Percentiles rank a stretch among this genome's conserved stretches.
Evolutionary conservation across 2,113 vertebrate species (phyloP).

Genomic region (Osmerus mordax): DNA sequence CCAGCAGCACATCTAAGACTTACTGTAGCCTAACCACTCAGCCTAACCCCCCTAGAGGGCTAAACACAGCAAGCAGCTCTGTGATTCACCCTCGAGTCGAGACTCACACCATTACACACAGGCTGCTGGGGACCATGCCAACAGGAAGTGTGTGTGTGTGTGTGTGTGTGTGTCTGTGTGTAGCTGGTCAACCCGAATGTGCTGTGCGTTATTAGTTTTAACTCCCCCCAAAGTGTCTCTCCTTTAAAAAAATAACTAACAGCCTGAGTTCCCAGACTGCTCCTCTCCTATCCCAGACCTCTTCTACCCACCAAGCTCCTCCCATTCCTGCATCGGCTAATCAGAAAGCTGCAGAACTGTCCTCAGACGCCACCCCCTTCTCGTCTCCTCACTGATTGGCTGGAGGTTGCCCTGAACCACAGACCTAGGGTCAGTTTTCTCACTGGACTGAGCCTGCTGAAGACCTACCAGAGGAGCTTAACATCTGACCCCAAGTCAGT

Average conservation of each 20-base stretch:
- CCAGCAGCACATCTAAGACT: neutral
- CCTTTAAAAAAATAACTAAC: no score
- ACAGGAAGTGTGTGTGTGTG: neutral
- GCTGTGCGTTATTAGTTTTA: neutral
- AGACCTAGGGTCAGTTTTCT: slow-evolving; percentile 35
- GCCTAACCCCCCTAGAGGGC: neutral
- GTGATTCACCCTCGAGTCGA: neutral
- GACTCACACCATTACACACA: neutral
- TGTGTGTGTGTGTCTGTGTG: slow-evolving; percentile 1
- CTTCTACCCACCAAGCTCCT: slow-evolving; percentile 25
- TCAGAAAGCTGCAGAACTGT: slow-evolving; percentile 32
- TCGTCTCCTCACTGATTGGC: slow-evolving; percentile 21
- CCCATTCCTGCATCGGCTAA: slow-evolving; percentile 28
- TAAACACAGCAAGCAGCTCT: neutral
- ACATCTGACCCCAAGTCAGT: neutral
- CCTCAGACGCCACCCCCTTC: slow-evolving; percentile 42
- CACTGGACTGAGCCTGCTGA: neutral
- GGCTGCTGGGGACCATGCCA: neutral
- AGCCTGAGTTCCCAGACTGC: slow-evolving; percentile 4
- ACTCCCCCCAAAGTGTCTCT: slow-evolving; percentile 13
- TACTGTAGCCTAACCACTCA: neutral
- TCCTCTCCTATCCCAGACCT: slow-evolving; percentile 36
- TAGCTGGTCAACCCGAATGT: neutral
- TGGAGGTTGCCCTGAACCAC: slow-evolving; percentile 39
- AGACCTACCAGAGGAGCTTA: neutral